These are phyloP conservation scores for Rhagologus leucostigma DNA, from an alignment of 2,113 vertebrate genomes.

Conservation along the genomic window DNA sequence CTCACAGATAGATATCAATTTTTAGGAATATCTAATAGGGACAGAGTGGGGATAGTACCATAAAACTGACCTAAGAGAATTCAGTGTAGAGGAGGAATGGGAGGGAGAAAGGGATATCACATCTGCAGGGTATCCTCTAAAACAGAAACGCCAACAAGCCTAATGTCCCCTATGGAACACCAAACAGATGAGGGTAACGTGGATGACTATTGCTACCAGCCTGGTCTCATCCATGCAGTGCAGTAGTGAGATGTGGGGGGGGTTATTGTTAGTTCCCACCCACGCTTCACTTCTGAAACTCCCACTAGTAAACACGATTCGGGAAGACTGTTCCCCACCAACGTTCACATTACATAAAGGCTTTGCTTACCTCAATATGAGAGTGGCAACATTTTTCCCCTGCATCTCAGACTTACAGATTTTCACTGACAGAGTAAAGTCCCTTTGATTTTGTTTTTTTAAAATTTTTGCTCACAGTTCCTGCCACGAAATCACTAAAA, in stretches of 20 bases:
- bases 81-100: background rate
- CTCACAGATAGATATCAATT: background rate
- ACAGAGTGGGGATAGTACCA: background rate
- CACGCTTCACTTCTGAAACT: background rate
- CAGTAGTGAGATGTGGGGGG: background rate
- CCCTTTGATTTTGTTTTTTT: background rate
- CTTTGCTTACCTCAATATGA: background rate
- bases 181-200: background rate
- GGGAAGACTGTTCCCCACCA: constrained; percentile 10
- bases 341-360: background rate
- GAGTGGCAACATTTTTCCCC: background rate
- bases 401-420: background rate
- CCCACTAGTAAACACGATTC: constrained; percentile 9
- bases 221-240: background rate
- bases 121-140: rapidly evolving
- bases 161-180: background rate
- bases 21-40: background rate
- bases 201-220: background rate
- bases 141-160: background rate
- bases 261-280: background rate
- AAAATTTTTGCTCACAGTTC: background rate
- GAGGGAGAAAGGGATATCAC: background rate
- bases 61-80: background rate
- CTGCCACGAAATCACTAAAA: background rate
- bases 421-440: background rate